Percentiles rank a stretch among this genome's conserved stretches.
Conservation (phyloP, 2,888 invertebrate genomes). For the Invenusta paracnida region DNA sequence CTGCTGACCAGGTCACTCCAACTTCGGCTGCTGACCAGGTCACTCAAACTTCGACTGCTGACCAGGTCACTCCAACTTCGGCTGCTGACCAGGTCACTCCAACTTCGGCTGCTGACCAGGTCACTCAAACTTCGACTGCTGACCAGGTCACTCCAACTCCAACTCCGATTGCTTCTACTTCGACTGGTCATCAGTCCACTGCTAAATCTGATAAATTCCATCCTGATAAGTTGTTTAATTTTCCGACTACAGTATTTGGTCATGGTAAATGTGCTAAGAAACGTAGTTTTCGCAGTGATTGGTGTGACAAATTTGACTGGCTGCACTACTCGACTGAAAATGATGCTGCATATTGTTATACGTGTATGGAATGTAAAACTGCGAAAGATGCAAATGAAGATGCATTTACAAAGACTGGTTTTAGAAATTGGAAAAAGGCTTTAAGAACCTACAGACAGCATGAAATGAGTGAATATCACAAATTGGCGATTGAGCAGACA, state of each 20-base stretch:
- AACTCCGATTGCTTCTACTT: too few relatives aligned
- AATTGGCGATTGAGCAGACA: constrained; percentile 7
- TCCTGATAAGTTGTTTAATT: too few relatives aligned
- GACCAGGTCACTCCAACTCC: too few relatives aligned
- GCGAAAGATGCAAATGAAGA: constrained; percentile 21
- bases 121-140: too few relatives aligned
- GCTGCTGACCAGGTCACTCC: too few relatives aligned
- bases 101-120: too few relatives aligned
- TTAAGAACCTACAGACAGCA: constrained; percentile 9
- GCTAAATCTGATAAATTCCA: too few relatives aligned
- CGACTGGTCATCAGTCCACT: too few relatives aligned
- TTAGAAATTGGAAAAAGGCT: constrained; percentile 26
- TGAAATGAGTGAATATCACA: constrained; percentile 27
- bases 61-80: too few relatives aligned
- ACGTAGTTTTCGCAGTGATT: neutral
- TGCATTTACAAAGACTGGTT: constrained; percentile 21
- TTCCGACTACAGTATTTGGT: neutral
- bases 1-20: too few relatives aligned
- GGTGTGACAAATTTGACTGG: neutral
- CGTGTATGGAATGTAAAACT: neutral
- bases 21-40: too few relatives aligned
- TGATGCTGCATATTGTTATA: neutral
- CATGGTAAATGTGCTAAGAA: neutral
- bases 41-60: too few relatives aligned
- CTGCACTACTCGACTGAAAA: neutral